Evolutionary conservation across 1,140 invertebrate species (phyloP).

Genomic region (Aphelenchoides besseyi): DNA sequence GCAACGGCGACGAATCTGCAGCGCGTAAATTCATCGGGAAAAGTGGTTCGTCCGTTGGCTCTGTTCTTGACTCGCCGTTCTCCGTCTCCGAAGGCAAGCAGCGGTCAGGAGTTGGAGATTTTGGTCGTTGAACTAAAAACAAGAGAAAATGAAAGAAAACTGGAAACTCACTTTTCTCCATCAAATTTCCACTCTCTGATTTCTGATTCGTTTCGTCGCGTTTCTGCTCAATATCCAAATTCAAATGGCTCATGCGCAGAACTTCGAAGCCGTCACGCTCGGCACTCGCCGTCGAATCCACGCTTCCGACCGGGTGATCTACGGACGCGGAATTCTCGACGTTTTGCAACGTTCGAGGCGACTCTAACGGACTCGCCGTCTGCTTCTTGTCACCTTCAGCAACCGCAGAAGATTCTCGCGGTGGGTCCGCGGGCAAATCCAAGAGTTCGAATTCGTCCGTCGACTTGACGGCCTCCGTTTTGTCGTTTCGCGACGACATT

Average conservation of each 20-base stretch:
- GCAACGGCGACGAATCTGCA: not conserved
- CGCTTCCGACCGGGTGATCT: constrained; percentile 3
- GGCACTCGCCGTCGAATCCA: not conserved
- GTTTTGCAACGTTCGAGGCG: not conserved
- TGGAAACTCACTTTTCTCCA: not conserved
- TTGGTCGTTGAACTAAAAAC: not conserved
- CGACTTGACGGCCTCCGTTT: too few relatives aligned
- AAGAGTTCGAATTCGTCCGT: not conserved
- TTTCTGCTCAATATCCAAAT: not conserved
- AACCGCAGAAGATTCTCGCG: too few relatives aligned
- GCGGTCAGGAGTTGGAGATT: too few relatives aligned
- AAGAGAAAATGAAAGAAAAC: not conserved
- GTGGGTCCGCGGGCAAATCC: not conserved
- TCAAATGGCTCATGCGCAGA: not conserved
- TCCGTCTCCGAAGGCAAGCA: too few relatives aligned
- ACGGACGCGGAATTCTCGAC: not conserved
- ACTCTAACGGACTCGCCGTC: too few relatives aligned
- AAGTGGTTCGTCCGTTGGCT: not conserved
- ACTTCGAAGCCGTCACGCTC: constrained; percentile 11
- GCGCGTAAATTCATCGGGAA: too few relatives aligned
- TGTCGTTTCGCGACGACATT: too few relatives aligned
- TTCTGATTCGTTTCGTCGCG: not conserved
- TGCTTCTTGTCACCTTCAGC: too few relatives aligned
- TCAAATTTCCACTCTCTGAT: not conserved
- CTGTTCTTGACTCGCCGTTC: not conserved